A percentile compares a stretch with the other conserved stretches of the same genome.
Conservation (phyloP, 2,888 invertebrate genomes). For the Micoletzkya japonica region DNA sequence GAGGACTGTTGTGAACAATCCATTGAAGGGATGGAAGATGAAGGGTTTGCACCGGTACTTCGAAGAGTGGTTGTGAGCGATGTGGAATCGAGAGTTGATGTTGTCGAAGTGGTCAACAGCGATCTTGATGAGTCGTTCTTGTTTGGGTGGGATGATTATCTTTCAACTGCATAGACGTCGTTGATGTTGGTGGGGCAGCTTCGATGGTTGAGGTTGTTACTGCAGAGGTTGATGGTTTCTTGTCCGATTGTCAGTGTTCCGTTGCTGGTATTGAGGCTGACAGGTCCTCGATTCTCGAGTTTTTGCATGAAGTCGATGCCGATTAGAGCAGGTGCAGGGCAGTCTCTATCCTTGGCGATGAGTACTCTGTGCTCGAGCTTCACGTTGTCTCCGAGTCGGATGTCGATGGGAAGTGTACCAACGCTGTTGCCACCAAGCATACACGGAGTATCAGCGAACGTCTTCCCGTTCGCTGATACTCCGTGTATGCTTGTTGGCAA, state of each 20-base stretch:
- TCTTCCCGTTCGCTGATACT: slow-evolving; percentile 17
- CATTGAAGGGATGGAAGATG: not conserved
- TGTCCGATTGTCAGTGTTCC: too few species aligned
- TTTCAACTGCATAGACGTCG: not conserved
- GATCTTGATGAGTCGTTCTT: not conserved
- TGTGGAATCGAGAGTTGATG: not conserved
- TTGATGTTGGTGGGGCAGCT: not conserved
- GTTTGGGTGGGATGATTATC: not conserved
- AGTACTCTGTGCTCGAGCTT: not conserved
- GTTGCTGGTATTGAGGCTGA: too few species aligned
- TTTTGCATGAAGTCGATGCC: slow-evolving; percentile 23
- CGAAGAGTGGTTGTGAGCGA: not conserved
- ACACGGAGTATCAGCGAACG: too few species aligned
- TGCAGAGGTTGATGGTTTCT: too few species aligned
- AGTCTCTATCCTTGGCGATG: slow-evolving; percentile 3
- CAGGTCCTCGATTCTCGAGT: slow-evolving; percentile 19
- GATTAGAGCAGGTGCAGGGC: slow-evolving; percentile 27
- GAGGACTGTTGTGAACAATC: too few species aligned
- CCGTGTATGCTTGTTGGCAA: not conserved
- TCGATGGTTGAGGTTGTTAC: too few species aligned
- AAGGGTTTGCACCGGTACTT: not conserved
- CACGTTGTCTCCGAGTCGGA: slow-evolving; percentile 5
- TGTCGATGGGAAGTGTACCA: too few species aligned
- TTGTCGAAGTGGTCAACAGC: not conserved
- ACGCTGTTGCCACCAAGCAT: too few species aligned